Base-by-base conservation (phyloP, 2,797 vertebrate species). In the Schizothorax lantsangensis region DNA sequence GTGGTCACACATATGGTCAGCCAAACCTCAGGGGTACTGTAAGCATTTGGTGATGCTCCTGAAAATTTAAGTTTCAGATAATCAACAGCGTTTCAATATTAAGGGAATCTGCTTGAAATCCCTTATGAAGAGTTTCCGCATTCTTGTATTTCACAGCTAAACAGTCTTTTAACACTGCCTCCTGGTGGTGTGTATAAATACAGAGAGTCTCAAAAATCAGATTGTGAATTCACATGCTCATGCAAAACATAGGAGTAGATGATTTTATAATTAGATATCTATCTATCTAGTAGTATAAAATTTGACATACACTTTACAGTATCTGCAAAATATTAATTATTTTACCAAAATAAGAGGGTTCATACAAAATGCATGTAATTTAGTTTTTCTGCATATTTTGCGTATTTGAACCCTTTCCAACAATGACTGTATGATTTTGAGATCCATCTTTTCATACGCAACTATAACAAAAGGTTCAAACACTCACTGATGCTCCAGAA, bases 1-100 rank as follows among this genome's bases (percentile, higher is more conserved):
- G 97, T 84, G 0, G 95, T 94, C 74, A 99, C 93, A n/a, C 97
- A 86, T 26, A 97, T 87, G 38, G 96, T 93, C 0, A 98, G 95
- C 94, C 97, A 95, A 40, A 94, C 77, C 0, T 93, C 92, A 1
- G 96, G 96, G 79, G 95, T 91, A 0, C 88, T 89, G 81, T 98
- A 95, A 84, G 96, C 94, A 0, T 94, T 95, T 54, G 38, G 59
- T 88, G 94, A 94, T 21, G 90, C 95, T 4, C 95, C 98, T 98
- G 91, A 26, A 66, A 84, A 86, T 81, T 87, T 1, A 80, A 79
- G 19, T 23, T 36, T 33, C 62, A 82, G 7, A 19, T 40, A 21
- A 81, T 21, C 15, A 83, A 30, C 3, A 52, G 59, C 21, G 2
- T 52, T 40, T 5, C 15, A 23, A 49, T 47, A 43, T 69, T 10